Base-by-base conservation (phyloP, 2,888 invertebrate genomes). In the Caenorhabditis angaria region DNA sequence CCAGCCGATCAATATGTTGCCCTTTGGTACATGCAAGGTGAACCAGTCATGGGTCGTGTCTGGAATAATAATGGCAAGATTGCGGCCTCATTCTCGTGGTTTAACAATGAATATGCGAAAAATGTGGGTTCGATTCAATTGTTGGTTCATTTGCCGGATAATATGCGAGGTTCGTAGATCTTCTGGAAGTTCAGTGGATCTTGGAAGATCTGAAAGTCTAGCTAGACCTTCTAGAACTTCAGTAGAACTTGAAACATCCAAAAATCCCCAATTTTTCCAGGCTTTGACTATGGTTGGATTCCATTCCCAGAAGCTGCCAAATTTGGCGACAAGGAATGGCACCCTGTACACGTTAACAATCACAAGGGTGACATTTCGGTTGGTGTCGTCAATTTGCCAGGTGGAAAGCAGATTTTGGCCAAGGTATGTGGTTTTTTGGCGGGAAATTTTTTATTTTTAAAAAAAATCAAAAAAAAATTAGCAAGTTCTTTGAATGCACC, bases 201-300 rank as follows among this genome's bases (percentile, higher is more conserved):
- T n/a, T n/a, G n/a, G n/a, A n/a, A n/a, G n/a, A n/a, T n/a, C n/a
- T n/a, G n/a, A n/a, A n/a, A n/a, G n/a, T n/a, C n/a, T n/a, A n/a
- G n/a, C n/a, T n/a, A n/a, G n/a, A n/a, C n/a, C n/a, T n/a, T n/a
- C n/a, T n/a, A n/a, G n/a, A n/a, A n/a, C n/a, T n/a, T n/a, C n/a
- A n/a, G n/a, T n/a, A n/a, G n/a, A n/a, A n/a, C n/a, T n/a, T n/a
- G n/a, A n/a, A n/a, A n/a, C n/a, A n/a, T n/a, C n/a, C n/a, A n/a
- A n/a, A n/a, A n/a, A n/a, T n/a, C n/a, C n/a, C n/a, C n/a, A n/a
- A n/a, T n/a, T n/a, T n/a, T n/a, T n/a, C n/a, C n/a, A n/a, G n/a
- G n/a, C n/a, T 85, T 80, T 77, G 84, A 85, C 76, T 85, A 84
- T 72, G 79, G 66, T 41, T 85, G 85, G 85, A 77, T 77, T 57